Base-by-base conservation (phyloP, 2,113 vertebrate genomes). In the Gymnorhina tibicen region DNA sequence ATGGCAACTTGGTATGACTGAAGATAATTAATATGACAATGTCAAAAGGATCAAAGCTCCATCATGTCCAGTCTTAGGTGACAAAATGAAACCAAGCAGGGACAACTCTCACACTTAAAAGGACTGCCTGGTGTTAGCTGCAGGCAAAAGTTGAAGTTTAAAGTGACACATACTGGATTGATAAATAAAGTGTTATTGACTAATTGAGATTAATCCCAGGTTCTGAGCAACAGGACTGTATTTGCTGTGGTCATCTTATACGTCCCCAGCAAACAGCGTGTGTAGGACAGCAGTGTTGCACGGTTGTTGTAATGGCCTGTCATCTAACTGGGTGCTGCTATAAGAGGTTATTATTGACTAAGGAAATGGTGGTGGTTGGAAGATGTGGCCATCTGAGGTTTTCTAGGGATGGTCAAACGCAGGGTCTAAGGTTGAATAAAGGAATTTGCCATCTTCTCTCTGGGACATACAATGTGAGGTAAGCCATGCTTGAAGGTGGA, bases 261-360 rank as follows among this genome's bases (percentile, higher is more conserved):
- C 4, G 21, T 18, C 11, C 33, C 18, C 18, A 58, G 8, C 5
- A 39, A 63, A 16, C 23, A 24, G 7, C 0, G 0, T 42, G 16
- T 33, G 39, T 33, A 33, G 52, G 35, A 82, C 49, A 64, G 70
- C 30, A 47, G 62, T 56, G 76, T 7, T 2, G 2, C 24, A 9
- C 7, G 11, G 32, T 37, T 77, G 10, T 4, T 77, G 23, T 9
- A 13, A 50, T 17, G 41, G 14, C 11, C 37, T 88, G 46, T 35
- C 24, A 5, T 23, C 4, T 21, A 37, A 16, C 16, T 74, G 18
- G n/a, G 14, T 60, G 33, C 11, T 74, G n/a, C 23, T 63, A 7
- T 26, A 23, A 0, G 1, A 85, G 30, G 30, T 41, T 55, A 20
- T 46, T 73, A 39, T 4, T 67, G 52, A 28, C 21, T 46, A 6